Base-by-base conservation (phyloP, 92 coral and sea anemone genomes). In the Meandrina meandrites region DNA sequence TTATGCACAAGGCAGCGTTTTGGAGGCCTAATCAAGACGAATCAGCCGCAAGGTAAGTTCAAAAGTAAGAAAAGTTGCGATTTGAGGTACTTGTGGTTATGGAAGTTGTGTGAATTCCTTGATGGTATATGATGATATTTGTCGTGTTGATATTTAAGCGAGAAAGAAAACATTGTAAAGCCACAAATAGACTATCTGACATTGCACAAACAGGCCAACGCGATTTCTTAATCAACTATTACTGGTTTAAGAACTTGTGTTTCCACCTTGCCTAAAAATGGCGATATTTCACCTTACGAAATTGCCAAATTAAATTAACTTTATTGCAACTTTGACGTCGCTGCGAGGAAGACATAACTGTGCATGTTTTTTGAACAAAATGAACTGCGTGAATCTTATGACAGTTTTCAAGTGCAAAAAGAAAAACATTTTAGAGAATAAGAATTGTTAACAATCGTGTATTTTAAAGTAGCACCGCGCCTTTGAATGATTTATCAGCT, bases 1-100 rank as follows among this genome's bases (percentile, higher is more conserved):
- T 81, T 81, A 81, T 81, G 84, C 75, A 81, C 75, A 81, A 64
- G 74, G 24, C 32, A 27, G 37, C 16, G 50, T n/a, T 62, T 64
- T 42, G 54, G 70, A 42, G 37, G 13, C 31, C 12, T 45, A 18
- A 18, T 24, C 8, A 42, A 42, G 58, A 45, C 45, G 47, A 73
- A 18, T 21, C 13, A 10, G 17, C 47, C 5, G 51, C 27, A 4
- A 37, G 7, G 15, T 28, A 17, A 73, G 24, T 10, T 66, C 71
- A 66, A 30, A 66, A 27, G 34, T 66, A 28, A 66, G 71, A 8
- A 66, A 13, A 12, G 11, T 66, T 37, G 27, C 17, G 27, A 36
- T 35, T 40, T 73, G 48, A 40, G 45, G 35, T 35, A 1, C 32
- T 57, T 76, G 58, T 84, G 60, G 45, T 71, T 75, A 35, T 56